Conservation (phyloP, 2,797 vertebrate genomes). For the Pyrocephalus nanus region DNA sequence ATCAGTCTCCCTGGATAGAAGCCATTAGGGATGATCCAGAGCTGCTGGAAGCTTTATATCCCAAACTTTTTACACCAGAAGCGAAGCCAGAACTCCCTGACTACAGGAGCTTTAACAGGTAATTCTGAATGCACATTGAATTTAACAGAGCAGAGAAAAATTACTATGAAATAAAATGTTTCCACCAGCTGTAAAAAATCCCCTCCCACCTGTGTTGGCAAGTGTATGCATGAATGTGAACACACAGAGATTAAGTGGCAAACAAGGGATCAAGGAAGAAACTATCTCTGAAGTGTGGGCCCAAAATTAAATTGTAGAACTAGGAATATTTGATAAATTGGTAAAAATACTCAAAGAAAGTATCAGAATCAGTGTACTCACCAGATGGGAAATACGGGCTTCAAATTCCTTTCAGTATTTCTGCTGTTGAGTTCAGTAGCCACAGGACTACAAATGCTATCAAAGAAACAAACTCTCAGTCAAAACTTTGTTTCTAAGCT, state of each 20-base stretch:
- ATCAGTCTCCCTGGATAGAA: slow-evolving; percentile 95
- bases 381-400: not conserved
- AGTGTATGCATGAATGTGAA: not conserved
- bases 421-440: not conserved
- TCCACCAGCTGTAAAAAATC: not conserved
- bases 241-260: not conserved
- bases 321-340: not conserved
- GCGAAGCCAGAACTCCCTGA: slow-evolving; percentile 81
- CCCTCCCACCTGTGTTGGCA: not conserved
- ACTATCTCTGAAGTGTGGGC: not conserved
- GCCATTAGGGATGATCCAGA: slow-evolving; percentile 85
- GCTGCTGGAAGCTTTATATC: slow-evolving; percentile 80
- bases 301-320: not conserved
- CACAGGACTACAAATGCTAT: rapidly evolving
- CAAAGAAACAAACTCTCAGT: not conserved
- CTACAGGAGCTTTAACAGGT: slow-evolving; percentile 98
- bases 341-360: not conserved
- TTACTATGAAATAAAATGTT: not conserved
- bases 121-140: slow-evolving; percentile 28
- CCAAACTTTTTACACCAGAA: slow-evolving; percentile 81
- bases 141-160: not conserved
- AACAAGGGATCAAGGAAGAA: not conserved
- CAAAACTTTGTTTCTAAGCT: not conserved
- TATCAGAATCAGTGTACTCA: not conserved
- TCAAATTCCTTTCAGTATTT: not conserved